Evolutionary conservation across 2,888 invertebrate species (phyloP), one percentile per base, ranked within the genome.

Genomic region (Ecdyonurus torrentis): DNA sequence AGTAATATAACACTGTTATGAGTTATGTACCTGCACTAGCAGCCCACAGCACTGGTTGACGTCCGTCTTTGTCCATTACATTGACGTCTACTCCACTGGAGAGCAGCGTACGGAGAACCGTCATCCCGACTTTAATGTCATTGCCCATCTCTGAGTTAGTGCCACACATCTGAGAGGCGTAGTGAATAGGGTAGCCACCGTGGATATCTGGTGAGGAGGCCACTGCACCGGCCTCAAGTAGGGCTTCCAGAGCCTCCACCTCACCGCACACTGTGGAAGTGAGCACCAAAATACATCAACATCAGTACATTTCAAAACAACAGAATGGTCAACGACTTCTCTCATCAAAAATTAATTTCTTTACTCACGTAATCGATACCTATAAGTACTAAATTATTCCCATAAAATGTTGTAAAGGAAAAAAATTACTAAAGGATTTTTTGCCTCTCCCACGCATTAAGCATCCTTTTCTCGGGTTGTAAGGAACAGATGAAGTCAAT

Each of bases 131-230:
- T 53, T 82, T 80, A 15, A 72, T 71, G 63, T 79, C 78, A 74
- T 79, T 71, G 72, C 79, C 82, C 55, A 81, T 81, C 67, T 82
- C 83, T 55, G 85, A 84, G 22, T 83, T 86, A 22, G 89, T 87
- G 1, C 91, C 93, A 72, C 94, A 94, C 86, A 97, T 93, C 76
- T 98, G 96, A 18, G 97, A 95, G 0, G 97, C 96, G 76, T 98
- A 97, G 76, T 98, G 98, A 63, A 98, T 78, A 0, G 97, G 96
- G 70, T 89, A 93, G 19, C 97, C 97, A 22, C 95, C 93, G 73
- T 95, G 92, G 67, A 91, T 87, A 75, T 99, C 98, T 0, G 93
- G 85, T 0, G 88, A 88, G 18, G 90, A 87, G 5, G 94, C 85
- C 69, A 89, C 86, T 0, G 94, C 95, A 2, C 94, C 94, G 1